Conservation (phyloP, 2,888 invertebrate genomes). For the Helicoverpa assulta region DNA sequence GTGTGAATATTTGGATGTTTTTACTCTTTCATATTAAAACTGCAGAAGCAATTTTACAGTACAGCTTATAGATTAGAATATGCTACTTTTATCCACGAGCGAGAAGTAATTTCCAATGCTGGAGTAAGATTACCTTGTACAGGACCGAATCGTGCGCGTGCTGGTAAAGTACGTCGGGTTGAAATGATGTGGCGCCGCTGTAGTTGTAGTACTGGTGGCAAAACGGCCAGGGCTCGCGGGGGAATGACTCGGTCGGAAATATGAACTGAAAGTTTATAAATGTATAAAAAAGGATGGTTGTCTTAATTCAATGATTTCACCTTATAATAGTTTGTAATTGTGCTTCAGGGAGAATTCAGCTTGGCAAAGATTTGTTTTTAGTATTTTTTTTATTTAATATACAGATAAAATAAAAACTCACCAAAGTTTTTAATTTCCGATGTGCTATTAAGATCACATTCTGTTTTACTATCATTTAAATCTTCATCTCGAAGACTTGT, state of each 20-base stretch:
- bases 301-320: no score
- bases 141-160: constrained; percentile 94
- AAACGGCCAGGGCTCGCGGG: constrained; percentile 94
- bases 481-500: constrained; percentile 6
- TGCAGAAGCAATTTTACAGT: no score
- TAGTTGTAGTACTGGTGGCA: constrained; percentile 92
- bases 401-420: constrained; percentile 32
- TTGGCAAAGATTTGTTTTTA: no score
- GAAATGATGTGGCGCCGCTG: constrained; percentile 90
- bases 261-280: constrained; percentile 71
- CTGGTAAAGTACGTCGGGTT: constrained; percentile 92
- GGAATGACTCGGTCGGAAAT: constrained; percentile 93
- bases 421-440: constrained; percentile 56
- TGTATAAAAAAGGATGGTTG: no score
- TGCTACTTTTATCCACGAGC: no score
- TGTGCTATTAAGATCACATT: neutral
- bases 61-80: no score
- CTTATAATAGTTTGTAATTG: no score
- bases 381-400: no score
- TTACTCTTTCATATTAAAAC: neutral
- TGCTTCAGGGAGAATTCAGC: no score
- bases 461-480: neutral
- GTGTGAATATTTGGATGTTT: no score
- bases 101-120: no score
- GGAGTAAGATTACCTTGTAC: constrained; percentile 77